Conservation (phyloP, 2,888 invertebrate genomes). For the Sphaeridia pumilis region DNA sequence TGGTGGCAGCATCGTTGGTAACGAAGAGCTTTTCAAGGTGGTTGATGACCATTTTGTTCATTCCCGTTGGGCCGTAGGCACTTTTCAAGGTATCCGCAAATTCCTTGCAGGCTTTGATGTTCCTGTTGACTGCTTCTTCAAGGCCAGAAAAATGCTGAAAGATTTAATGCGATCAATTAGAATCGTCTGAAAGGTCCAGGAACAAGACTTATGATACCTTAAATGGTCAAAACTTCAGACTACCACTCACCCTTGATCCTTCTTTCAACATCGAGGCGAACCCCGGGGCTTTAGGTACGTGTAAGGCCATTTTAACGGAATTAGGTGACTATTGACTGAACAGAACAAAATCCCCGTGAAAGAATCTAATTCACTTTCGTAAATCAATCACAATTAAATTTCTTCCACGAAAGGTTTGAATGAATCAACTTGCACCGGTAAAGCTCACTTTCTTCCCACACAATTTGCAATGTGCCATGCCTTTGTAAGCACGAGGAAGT, state of each 20-base stretch:
- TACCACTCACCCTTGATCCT: conserved; percentile 59
- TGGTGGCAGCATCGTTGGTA: conserved; percentile 98
- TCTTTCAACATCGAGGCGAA: conserved; percentile 93
- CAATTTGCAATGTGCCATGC: too few relatives aligned
- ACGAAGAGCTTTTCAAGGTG: conserved; percentile 97
- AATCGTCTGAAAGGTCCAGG: too few relatives aligned
- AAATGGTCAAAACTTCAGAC: too few relatives aligned
- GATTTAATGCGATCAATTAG: too few relatives aligned
- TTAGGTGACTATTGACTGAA: neutral
- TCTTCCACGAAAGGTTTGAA: too few relatives aligned
- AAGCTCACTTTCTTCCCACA: too few relatives aligned
- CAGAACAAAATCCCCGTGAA: neutral
- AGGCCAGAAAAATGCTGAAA: conserved; percentile 68
- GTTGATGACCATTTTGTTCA: conserved; percentile 99
- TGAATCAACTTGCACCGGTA: too few relatives aligned
- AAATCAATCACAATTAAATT: neutral
- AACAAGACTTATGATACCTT: too few relatives aligned
- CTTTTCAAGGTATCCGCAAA: conserved; percentile 86
- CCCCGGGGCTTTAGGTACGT: conserved; percentile 92
- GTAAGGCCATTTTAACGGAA: conserved; percentile 66
- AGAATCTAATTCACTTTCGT: neutral
- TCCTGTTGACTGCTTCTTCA: conserved; percentile 93
- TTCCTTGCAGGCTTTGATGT: conserved; percentile 91
- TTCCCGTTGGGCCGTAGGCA: conserved; percentile 95
- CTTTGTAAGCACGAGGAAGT: too few relatives aligned